Evolutionary conservation across 2,888 invertebrate genomes (phyloP).

Genomic region (Hetaerina titia): DNA sequence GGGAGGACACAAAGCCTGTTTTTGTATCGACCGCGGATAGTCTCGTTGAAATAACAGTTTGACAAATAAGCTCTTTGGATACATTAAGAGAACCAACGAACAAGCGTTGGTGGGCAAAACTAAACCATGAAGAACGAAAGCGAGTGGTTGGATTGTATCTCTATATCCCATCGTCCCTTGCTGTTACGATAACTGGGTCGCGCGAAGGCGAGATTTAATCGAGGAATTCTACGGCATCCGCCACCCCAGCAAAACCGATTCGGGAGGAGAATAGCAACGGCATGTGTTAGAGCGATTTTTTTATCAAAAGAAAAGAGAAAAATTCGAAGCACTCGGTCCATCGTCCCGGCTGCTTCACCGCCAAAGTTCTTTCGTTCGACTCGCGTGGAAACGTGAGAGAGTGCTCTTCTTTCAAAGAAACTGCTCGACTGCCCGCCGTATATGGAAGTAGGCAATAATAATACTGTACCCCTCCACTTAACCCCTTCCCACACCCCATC

Average conservation of each 20-base stretch:
- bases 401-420: too few relatives aligned
- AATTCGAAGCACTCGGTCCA: too few relatives aligned
- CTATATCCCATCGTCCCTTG: not conserved
- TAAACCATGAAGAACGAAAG: not conserved
- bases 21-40: not conserved
- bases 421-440: too few relatives aligned
- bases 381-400: too few relatives aligned
- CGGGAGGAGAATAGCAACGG: not conserved
- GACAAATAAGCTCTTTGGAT: not conserved
- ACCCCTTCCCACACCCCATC: not conserved
- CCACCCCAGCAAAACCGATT: not conserved
- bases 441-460: too few relatives aligned
- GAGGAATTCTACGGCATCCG: not conserved
- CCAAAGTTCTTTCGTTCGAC: too few relatives aligned
- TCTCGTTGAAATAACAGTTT: not conserved
- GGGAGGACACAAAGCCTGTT: not conserved
- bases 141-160: not conserved
- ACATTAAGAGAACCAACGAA: not conserved
- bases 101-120: not conserved
- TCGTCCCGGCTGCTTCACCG: too few relatives aligned
- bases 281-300: too few relatives aligned
- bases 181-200: not conserved
- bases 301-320: too few relatives aligned
- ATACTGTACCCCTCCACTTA: too few relatives aligned
- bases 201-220: not conserved